Conservation (phyloP, 2,113 vertebrate species). For the Hyla sarda region DNA sequence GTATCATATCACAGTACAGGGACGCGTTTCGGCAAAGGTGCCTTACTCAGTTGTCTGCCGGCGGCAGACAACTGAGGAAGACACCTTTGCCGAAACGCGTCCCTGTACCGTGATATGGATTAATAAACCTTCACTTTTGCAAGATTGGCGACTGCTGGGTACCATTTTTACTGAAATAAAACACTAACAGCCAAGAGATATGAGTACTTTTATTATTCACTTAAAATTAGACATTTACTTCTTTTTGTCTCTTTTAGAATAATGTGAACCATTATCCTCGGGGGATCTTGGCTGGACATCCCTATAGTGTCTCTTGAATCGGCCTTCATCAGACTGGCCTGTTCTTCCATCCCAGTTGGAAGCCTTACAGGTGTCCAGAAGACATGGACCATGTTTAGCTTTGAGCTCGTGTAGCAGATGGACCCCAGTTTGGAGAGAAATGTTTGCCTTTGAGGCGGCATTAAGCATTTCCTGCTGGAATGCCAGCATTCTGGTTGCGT, state of each 20-base stretch:
- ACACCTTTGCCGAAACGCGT: too few species aligned
- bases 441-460: neutral
- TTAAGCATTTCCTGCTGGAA: neutral
- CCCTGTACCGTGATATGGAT: too few species aligned
- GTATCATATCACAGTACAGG: too few species aligned
- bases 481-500: slow-evolving; percentile 3
- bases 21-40: too few species aligned
- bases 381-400: neutral
- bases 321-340: neutral
- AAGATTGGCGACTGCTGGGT: too few species aligned
- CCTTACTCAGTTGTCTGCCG: too few species aligned
- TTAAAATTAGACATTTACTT: neutral
- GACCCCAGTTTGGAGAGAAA: slow-evolving; percentile 3
- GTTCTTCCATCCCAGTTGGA: neutral
- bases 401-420: neutral
- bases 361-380: neutral
- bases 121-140: too few species aligned
- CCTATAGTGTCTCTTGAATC: too few species aligned
- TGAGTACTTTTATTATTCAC: neutral
- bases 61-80: too few species aligned
- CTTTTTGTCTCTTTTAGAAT: slow-evolving; percentile 3
- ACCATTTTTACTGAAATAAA: too few species aligned
- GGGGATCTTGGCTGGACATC: neutral
- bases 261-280: too few species aligned
- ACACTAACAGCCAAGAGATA: neutral